Conservation (phyloP, 2,888 invertebrate genomes). For the Psylliodes chrysocephalus region DNA sequence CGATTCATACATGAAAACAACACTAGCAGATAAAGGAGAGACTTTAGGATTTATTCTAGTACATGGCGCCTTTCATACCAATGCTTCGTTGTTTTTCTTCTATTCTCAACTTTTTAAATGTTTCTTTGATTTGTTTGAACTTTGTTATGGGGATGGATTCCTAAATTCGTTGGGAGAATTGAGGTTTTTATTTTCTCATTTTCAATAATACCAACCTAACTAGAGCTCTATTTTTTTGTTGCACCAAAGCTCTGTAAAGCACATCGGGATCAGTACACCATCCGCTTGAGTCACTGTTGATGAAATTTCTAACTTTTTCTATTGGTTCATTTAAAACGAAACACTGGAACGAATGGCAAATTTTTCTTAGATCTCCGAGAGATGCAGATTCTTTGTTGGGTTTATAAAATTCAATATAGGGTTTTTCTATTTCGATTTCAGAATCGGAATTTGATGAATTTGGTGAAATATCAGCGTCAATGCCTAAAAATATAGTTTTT, state of each 20-base stretch:
- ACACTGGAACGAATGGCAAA: slow-evolving; percentile 55
- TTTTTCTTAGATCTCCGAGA: slow-evolving; percentile 51
- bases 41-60: too few relatives aligned
- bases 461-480: slow-evolving; percentile 49
- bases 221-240: slow-evolving; percentile 58
- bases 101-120: too few relatives aligned
- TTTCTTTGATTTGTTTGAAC: too few relatives aligned
- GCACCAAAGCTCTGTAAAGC: slow-evolving; percentile 55
- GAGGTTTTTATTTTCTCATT: slow-evolving; percentile 42
- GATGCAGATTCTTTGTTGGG: slow-evolving; percentile 45
- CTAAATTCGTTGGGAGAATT: too few relatives aligned
- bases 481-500: slow-evolving; percentile 44
- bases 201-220: slow-evolving; percentile 43
- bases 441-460: slow-evolving; percentile 50
- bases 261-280: slow-evolving; percentile 60
- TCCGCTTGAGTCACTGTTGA: slow-evolving; percentile 52
- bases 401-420: slow-evolving; percentile 60
- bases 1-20: too few relatives aligned
- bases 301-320: slow-evolving; percentile 50
- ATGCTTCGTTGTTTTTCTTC: too few relatives aligned
- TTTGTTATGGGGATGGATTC: too few relatives aligned
- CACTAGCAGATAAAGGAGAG: too few relatives aligned
- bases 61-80: too few relatives aligned
- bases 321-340: slow-evolving; percentile 60
- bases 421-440: slow-evolving; percentile 54